Evolutionary conservation across 2,113 vertebrate genomes (phyloP), one percentile per base, ranked within the genome.

Genomic region (Larimichthys crocea): DNA sequence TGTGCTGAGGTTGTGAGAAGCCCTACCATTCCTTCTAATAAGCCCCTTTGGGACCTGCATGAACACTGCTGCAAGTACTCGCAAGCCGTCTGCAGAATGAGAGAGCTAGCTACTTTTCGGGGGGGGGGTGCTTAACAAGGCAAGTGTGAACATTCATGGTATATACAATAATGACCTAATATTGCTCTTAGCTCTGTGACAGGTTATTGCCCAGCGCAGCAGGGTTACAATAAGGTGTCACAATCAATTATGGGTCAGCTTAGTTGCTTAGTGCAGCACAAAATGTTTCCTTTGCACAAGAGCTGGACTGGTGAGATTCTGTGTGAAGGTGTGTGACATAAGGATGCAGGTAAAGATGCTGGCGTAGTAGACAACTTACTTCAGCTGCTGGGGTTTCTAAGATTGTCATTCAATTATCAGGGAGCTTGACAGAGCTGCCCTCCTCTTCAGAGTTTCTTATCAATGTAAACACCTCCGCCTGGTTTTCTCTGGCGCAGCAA

Each of bases 31-130:
- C 87, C 89, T 87, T 91, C 91, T 97, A 97, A 97, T 96, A 95
- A 94, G 95, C 83, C 94, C 95, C 96, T 50, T 86, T 95, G 96
- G 95, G 96, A 96, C 89, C 92, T 73, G 53, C 64, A 75, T 24
- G 73, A 88, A 86, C 88, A 67, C 89, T 91, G 94, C 90, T 92
- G 94, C 92, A 90, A 94, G 94, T 90, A 92, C 91, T 90, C 72
- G 92, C 90, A 90, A 89, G 59, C 90, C 75, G 72, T 93, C 90
- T 93, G 93, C 93, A 94, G 93, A 94, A 93, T 91, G 90, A 92
- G 87, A 80, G 59, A 15, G 29, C 46, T 24, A 79, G 81, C 77
- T 84, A 86, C 83, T 88, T 88, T 83, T 62, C 14, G 4, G 31
- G 61, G 11, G 31, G 61, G 11, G 29, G n/a, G 40, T 1, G 48